Conservation (phyloP, 2,888 invertebrate species). For the Drosophila conformis region DNA sequence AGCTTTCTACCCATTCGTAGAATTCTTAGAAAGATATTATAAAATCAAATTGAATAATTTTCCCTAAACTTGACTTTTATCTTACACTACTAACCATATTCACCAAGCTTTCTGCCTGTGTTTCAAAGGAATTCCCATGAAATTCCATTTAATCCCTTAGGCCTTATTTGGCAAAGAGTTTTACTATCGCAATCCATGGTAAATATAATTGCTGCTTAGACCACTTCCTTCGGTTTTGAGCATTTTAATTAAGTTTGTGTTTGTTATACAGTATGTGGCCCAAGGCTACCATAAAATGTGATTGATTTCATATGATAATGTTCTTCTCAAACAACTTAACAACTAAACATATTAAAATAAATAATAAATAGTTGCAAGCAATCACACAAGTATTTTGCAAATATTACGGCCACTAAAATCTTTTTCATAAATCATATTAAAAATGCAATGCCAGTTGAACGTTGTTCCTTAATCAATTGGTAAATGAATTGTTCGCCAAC, state of each 20-base stretch:
- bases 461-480: neutral
- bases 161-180: neutral
- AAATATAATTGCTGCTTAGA: neutral
- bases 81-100: neutral
- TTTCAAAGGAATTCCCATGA: neutral
- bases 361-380: neutral
- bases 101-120: neutral
- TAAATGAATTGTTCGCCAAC: neutral
- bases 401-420: neutral
- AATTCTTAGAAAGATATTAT: neutral
- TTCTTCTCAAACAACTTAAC: neutral
- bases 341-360: neutral
- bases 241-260: conserved; percentile 10
- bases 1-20: neutral
- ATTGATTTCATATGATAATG: neutral
- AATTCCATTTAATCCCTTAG: neutral
- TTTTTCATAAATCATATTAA: neutral
- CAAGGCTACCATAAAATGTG: neutral
- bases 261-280: neutral
- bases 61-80: neutral
- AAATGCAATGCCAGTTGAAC: neutral
- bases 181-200: neutral
- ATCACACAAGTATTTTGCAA: neutral
- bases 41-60: neutral
- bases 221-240: neutral